Evolutionary conservation across 2,113 vertebrate species (phyloP).

Genomic region (Ciconia maguari): DNA sequence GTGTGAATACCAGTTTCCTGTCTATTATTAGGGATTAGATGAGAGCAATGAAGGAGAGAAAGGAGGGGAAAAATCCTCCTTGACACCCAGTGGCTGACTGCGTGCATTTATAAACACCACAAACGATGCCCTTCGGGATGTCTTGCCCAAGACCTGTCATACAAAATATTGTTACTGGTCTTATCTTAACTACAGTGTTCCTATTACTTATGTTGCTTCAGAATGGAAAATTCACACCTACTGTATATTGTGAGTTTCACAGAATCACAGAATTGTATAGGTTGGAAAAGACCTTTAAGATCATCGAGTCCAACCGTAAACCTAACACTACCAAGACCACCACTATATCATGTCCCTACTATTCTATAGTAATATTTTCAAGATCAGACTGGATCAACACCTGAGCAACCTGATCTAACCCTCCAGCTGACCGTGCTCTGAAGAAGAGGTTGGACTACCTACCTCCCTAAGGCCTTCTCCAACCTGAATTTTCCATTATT

Average conservation of each 20-base stretch:
- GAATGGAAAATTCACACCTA: background rate
- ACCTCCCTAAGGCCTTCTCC: background rate
- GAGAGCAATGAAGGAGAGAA: background rate
- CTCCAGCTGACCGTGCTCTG: background rate
- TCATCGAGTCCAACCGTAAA: no score
- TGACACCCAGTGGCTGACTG: background rate
- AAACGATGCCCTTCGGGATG: background rate
- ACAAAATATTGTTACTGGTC: background rate
- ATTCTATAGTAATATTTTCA: background rate
- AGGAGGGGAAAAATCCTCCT: background rate
- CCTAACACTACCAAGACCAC: no score
- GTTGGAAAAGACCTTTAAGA: no score
- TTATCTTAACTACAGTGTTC: background rate
- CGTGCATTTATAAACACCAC: background rate
- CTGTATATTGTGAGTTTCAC: background rate
- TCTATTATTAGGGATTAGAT: background rate
- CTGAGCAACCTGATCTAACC: background rate
- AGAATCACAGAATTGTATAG: no score
- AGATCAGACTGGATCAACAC: background rate
- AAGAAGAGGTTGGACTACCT: background rate
- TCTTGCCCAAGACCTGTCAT: background rate
- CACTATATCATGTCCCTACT: no score
- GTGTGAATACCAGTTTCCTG: background rate
- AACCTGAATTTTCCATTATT: background rate
- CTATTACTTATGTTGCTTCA: background rate